Evolutionary conservation across 2,797 vertebrate species (phyloP), one percentile per base, ranked within the genome.

Genomic region (Lacerta bilineata): DNA sequence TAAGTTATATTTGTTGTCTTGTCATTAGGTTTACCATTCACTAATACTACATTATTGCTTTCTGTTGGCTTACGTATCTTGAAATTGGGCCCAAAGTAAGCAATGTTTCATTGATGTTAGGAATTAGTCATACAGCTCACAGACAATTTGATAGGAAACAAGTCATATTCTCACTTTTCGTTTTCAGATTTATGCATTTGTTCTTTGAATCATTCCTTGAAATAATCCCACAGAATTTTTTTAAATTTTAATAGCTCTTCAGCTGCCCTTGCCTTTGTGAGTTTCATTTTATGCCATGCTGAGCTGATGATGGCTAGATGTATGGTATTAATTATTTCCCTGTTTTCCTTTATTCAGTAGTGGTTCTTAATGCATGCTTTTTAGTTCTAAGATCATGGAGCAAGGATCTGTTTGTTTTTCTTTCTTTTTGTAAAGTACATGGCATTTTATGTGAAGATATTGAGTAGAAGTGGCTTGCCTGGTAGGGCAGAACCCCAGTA

Each of bases 271-370:
- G 66, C 64, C 43, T 76, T 84, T 0, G 55, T 83, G 15, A 17
- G 41, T 90, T 87, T 86, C 29, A 83, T 89, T 83, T 11, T 50
- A 36, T 93, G 74, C 74, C 81, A 80, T 72, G 77, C 74, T 87
- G 85, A 94, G 17, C 59, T 61, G 71, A 2, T 87, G 90, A 71
- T 61, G 91, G 23, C 50, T 66, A 55, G 50, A 55, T 50, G 39
- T 91, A 86, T 64, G 93, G 72, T 81, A 18, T 87, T 79, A 87
- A 46, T 87, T 88, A 15, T 43, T 85, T 84, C 59, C 1, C 2
- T 46, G n/a, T 88, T 85, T 84, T 69, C 1, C 4, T 61, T 23
- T 88, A 91, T 90, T 90, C 90, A 86, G 90, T 88, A 91, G 79
- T n/a, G 76, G 11, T 29, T 72, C 3, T 72, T 4, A 3, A n/a